These are phyloP conservation scores for Patiria pectinifera DNA, from an alignment of 53 echinoderm and acorn worm species.

Conservation along the genomic window DNA sequence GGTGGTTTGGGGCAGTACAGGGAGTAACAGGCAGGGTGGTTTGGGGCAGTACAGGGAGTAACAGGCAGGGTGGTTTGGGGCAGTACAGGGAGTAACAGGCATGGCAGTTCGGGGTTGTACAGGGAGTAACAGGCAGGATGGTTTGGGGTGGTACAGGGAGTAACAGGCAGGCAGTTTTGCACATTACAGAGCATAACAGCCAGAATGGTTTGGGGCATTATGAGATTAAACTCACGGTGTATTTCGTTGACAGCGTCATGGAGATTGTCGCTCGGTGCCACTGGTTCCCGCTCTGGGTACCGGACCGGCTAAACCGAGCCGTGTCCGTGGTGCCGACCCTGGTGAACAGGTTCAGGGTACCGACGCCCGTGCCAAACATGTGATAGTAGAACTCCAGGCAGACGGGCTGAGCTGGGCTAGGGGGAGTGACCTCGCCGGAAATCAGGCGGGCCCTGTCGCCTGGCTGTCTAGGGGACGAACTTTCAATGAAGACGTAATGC, in stretches of 20 bases:
- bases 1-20: too few species aligned
- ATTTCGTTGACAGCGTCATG: slow-evolving; percentile 12
- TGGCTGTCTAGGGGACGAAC: neutral
- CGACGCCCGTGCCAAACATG: slow-evolving; percentile 71
- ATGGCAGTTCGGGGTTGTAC: too few species aligned
- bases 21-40: too few species aligned
- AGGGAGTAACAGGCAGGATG: too few species aligned
- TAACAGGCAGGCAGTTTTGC: too few species aligned
- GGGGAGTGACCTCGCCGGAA: slow-evolving; percentile 29
- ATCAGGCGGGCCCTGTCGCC: slow-evolving; percentile 71
- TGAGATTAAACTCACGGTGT: slow-evolving; percentile 12
- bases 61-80: too few species aligned
- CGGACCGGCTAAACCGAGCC: slow-evolving; percentile 67
- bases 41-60: neutral
- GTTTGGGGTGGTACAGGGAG: too few species aligned
- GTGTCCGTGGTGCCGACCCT: neutral
- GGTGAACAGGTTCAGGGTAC: slow-evolving; percentile 59
- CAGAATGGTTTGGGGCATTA: neutral
- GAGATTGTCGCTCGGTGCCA: slow-evolving; percentile 50
- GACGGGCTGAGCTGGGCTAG: slow-evolving; percentile 11
- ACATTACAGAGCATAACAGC: too few species aligned
- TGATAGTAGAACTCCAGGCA: slow-evolving; percentile 83
- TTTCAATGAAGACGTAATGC: slow-evolving; percentile 77
- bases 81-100: too few species aligned
- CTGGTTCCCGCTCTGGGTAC: slow-evolving; percentile 71